phyloP scores from a whole-genome alignment of 35 echinoderm and acorn worm genomes.

The Ophiothrix spiculata region DNA sequence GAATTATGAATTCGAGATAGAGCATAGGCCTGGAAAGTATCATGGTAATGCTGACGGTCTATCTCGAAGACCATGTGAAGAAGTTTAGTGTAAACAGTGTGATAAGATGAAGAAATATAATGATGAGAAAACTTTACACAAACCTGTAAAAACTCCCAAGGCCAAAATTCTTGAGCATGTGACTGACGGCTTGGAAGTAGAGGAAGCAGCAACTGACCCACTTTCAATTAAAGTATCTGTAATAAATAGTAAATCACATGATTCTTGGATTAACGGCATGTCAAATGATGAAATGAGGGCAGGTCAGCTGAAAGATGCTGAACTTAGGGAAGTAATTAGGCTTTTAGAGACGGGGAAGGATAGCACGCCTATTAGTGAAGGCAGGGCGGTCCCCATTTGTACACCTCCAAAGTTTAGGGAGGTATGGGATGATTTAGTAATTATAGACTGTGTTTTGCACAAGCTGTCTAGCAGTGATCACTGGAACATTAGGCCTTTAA shows the following conservation, averaged over 20 bases:
- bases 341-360: background rate
- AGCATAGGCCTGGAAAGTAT: conserved; percentile 12
- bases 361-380: background rate
- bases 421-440: background rate
- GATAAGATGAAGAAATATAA: background rate
- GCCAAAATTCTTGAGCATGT: background rate
- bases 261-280: background rate
- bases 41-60: conserved; percentile 49
- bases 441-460: background rate
- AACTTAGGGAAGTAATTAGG: background rate
- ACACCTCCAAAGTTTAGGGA: background rate
- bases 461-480: background rate
- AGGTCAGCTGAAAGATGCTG: background rate
- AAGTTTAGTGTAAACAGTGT: conserved; percentile 36
- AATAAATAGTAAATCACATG: background rate
- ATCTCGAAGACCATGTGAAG: conserved; percentile 31
- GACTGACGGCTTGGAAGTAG: background rate
- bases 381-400: background rate
- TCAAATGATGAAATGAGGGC: background rate
- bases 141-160: background rate
- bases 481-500: background rate
- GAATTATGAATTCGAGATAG: conserved; percentile 17
- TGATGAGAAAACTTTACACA: background rate
- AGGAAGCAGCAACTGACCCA: background rate
- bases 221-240: background rate